These are phyloP conservation scores for Acleris literana DNA, from an alignment of 2,888 invertebrate species.

Conservation along the genomic window DNA sequence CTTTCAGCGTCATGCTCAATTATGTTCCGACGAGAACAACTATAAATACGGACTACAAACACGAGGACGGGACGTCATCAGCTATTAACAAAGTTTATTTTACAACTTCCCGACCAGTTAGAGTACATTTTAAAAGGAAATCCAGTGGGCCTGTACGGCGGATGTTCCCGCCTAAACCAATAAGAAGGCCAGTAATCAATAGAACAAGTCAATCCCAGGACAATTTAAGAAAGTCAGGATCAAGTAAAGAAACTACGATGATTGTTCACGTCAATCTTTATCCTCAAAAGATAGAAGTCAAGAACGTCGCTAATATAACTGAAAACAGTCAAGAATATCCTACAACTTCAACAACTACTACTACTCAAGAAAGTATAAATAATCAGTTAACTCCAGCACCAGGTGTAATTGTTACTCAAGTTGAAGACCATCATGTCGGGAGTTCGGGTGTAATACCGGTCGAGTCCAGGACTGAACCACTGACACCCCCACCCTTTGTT, in stretches of 20 bases:
- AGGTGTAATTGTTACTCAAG: conserved; percentile 57
- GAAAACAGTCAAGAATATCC: conserved; percentile 42
- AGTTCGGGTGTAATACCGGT: conserved; percentile 72
- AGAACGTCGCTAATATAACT: conserved; percentile 40
- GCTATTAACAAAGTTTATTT: conserved; percentile 61
- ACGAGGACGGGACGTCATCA: conserved; percentile 47
- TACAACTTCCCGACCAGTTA: conserved; percentile 63
- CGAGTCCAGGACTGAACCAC: conserved; percentile 44
- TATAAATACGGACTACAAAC: conserved; percentile 47
- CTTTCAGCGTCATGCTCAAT: conserved; percentile 86
- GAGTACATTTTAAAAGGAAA: conserved; percentile 67
- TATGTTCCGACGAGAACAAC: conserved; percentile 82
- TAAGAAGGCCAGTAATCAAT: conserved; percentile 38
- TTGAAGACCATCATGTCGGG: conserved; percentile 71
- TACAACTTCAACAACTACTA: conserved; percentile 22
- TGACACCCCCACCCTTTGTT: conserved; percentile 42
- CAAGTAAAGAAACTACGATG: conserved; percentile 76
- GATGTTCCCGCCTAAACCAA: conserved; percentile 51
- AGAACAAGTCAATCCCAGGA: conserved; percentile 36
- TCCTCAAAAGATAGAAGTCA: conserved; percentile 70
- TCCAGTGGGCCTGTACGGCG: conserved; percentile 51
- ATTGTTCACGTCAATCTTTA: conserved; percentile 87
- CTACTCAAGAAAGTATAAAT: conserved; percentile 32
- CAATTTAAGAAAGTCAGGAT: conserved; percentile 37
- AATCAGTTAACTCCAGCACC: conserved; percentile 47